These are phyloP conservation scores for Coenobita brevimanus DNA, from an alignment of 1,140 invertebrate species.

Conservation along the genomic window DNA sequence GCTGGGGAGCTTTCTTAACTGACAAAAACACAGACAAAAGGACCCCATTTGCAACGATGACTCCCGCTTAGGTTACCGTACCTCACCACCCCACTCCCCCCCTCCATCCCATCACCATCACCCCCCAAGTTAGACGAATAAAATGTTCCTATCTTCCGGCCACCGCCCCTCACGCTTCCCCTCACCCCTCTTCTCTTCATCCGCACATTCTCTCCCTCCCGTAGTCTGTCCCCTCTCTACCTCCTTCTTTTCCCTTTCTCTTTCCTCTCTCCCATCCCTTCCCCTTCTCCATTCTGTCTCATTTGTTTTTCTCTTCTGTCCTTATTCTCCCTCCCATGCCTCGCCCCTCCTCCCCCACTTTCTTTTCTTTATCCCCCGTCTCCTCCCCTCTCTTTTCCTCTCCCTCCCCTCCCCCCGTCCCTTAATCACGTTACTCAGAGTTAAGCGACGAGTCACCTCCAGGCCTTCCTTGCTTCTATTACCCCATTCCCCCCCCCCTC, in stretches of 20 bases:
- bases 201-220: neutral
- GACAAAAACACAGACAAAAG: too few relatives aligned
- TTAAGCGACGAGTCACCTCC: neutral
- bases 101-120: too few relatives aligned
- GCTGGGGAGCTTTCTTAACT: too few relatives aligned
- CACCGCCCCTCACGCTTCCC: neutral
- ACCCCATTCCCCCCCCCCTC: neutral
- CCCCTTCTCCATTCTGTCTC: neutral
- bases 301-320: neutral
- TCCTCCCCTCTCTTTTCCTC: too few relatives aligned
- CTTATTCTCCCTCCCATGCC: too few relatives aligned
- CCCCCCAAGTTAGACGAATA: too few relatives aligned
- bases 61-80: too few relatives aligned
- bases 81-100: neutral
- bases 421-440: too few relatives aligned
- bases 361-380: too few relatives aligned
- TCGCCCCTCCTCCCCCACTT: too few relatives aligned
- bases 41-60: too few relatives aligned
- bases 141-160: neutral
- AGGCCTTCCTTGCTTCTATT: too few relatives aligned
- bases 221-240: neutral
- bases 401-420: neutral
- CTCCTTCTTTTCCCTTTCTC: neutral
- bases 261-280: neutral
- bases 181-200: conserved; percentile 7